Evolutionary conservation across 2,113 vertebrate species (phyloP).

Genomic region (Neogale vison): DNA sequence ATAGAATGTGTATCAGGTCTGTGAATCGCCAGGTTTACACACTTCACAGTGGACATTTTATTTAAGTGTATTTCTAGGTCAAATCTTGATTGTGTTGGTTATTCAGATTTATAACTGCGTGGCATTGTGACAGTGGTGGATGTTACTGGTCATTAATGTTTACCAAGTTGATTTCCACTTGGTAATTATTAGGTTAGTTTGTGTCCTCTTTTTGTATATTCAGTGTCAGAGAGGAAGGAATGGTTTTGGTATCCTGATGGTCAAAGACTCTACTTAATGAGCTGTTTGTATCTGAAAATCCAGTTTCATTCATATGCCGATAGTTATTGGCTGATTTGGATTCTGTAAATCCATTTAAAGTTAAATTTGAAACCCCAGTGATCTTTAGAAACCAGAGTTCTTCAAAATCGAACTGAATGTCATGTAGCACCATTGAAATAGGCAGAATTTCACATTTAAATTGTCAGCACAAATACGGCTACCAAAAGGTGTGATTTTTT

Average conservation of each 20-base stretch:
- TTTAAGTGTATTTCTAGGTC: background rate
- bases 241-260: background rate
- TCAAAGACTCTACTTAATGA: background rate
- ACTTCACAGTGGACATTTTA: background rate
- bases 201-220: background rate
- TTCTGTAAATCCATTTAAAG: background rate
- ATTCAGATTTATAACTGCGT: background rate
- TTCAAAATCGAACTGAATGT: background rate
- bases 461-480: background rate
- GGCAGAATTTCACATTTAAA: background rate
- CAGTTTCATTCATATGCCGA: background rate
- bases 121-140: background rate
- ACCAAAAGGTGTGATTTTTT: background rate
- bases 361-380: background rate
- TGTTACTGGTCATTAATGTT: background rate
- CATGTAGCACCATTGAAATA: background rate
- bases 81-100: background rate
- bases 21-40: too few relatives aligned
- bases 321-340: background rate
- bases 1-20: too few relatives aligned
- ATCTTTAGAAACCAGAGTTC: background rate
- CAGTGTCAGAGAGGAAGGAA: background rate
- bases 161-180: background rate
- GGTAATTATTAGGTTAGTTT: background rate
- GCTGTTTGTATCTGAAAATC: background rate